Conservation (phyloP, 2,113 vertebrate species). For the Nesoenas mayeri region DNA sequence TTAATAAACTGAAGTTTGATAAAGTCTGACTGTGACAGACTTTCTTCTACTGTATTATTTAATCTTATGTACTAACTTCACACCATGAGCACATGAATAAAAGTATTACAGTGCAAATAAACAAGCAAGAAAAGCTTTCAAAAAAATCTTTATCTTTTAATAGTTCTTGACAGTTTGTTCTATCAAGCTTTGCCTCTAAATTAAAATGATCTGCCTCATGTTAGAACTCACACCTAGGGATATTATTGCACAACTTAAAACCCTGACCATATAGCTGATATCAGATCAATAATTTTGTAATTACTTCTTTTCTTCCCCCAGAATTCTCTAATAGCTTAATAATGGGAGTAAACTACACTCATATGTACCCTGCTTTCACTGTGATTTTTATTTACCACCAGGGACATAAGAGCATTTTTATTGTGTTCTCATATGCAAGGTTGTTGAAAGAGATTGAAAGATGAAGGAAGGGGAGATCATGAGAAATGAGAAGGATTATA, state of each 20-base stretch:
- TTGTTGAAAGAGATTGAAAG: conserved; percentile 56
- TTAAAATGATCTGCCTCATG: background rate
- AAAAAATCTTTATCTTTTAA: background rate
- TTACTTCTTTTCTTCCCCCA: background rate
- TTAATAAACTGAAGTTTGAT: background rate
- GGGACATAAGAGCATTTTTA: conserved; percentile 16
- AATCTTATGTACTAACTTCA: background rate
- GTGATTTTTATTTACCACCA: conserved; percentile 5
- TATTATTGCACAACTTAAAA: conserved; percentile 1
- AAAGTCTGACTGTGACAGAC: background rate
- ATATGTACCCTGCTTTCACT: background rate
- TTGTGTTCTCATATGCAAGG: conserved; percentile 29
- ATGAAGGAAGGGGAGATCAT: conserved; percentile 54
- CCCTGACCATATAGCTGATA: background rate
- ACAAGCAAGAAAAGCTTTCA: background rate
- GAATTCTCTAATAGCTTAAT: background rate
- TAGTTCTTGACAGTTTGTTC: background rate
- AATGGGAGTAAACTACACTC: background rate
- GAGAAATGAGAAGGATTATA: conserved; percentile 68
- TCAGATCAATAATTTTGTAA: conserved; percentile 13
- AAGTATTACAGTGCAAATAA: background rate
- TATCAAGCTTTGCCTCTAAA: background rate
- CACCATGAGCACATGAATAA: background rate
- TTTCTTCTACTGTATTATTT: background rate
- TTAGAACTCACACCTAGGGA: background rate